A percentile compares a stretch with the other conserved stretches of the same genome.
Conservation (phyloP, 1,140 invertebrate species). For the Hylaeus volcanicus region DNA sequence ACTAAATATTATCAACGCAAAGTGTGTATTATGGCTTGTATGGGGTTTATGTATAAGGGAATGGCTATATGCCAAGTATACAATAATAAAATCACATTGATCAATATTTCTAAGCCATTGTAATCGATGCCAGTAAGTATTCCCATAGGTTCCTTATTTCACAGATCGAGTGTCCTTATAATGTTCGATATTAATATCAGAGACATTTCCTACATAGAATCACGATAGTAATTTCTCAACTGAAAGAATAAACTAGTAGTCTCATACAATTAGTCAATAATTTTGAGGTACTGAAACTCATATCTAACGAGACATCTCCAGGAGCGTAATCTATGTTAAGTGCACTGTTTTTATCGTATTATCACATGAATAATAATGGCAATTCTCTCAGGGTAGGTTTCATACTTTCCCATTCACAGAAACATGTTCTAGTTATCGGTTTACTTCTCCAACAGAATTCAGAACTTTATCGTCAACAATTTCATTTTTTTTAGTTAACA, state of each 20-base stretch:
- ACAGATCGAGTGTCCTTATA: not conserved
- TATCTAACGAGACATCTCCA: not conserved
- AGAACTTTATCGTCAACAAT: not conserved
- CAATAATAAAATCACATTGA: slow-evolving; percentile 57
- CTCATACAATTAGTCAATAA: not conserved
- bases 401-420: not conserved
- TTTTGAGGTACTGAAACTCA: not conserved
- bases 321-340: not conserved
- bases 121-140: slow-evolving; percentile 12
- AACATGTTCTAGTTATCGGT: not conserved
- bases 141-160: slow-evolving; percentile 18
- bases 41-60: slow-evolving; percentile 65
- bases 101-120: slow-evolving; percentile 25
- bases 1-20: slow-evolving; percentile 38
- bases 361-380: slow-evolving; percentile 12
- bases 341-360: slow-evolving; percentile 1
- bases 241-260: not conserved
- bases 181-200: slow-evolving; percentile 15
- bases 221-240: not conserved
- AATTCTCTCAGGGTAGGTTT: slow-evolving; percentile 4
- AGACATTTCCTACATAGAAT: slow-evolving; percentile 10
- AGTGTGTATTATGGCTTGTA: slow-evolving; percentile 57
- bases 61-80: slow-evolving; percentile 46
- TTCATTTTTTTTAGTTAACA: slow-evolving; percentile 5
- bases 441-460: slow-evolving; percentile 9